Conservation (phyloP, 2,888 invertebrate genomes). For the Pseudococcus jackbeardsleyi region DNA sequence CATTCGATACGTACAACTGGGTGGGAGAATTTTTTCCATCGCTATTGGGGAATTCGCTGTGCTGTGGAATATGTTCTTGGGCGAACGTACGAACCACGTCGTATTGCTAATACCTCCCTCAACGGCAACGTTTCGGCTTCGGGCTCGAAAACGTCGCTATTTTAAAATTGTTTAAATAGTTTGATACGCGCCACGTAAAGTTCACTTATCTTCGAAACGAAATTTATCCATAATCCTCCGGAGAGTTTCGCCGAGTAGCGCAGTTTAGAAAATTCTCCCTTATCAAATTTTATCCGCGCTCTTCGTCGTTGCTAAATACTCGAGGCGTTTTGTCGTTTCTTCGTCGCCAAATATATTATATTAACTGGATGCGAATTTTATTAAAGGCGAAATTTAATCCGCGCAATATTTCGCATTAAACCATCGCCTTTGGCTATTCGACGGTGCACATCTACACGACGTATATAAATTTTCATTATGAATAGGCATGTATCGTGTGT, state of each 20-base stretch:
- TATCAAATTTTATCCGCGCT: constrained; percentile 12
- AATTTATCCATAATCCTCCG: constrained; percentile 28
- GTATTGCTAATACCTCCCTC: not conserved
- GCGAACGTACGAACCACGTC: not conserved
- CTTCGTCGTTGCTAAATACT: not conserved
- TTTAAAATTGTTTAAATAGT: constrained; percentile 28
- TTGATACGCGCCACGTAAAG: constrained; percentile 8
- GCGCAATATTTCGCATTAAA: constrained; percentile 1
- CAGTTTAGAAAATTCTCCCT: constrained; percentile 13
- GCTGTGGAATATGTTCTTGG: not conserved
- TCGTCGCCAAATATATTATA: constrained; percentile 23
- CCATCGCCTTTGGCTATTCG: not conserved
- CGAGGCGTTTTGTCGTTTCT: constrained; percentile 23
- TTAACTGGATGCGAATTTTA: constrained; percentile 19
- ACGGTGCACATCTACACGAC: not conserved
- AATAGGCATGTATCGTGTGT: not conserved
- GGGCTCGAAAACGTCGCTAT: not conserved
- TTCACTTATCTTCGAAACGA: constrained; percentile 14
- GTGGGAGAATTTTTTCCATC: not conserved
- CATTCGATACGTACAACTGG: not conserved
- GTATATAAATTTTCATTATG: not conserved
- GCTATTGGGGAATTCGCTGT: not conserved
- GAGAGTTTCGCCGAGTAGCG: not conserved
- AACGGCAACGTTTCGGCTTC: constrained; percentile 4
- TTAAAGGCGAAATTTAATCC: constrained; percentile 32